These are phyloP conservation scores for Lemur catta DNA, from an alignment of 2,797 vertebrate species.

Conservation along the genomic window DNA sequence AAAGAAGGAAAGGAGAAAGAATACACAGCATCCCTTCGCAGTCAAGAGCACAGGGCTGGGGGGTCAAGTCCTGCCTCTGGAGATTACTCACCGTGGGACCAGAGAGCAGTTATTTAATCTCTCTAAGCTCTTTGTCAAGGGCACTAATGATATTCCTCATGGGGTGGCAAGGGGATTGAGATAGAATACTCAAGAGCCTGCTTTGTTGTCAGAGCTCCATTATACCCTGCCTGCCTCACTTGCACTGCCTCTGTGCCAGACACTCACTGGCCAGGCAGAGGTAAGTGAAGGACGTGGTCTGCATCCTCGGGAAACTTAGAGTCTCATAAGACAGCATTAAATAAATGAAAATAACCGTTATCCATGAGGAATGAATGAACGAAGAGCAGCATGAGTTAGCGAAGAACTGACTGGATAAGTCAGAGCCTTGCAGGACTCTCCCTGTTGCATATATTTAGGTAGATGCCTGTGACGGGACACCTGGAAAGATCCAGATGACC, in stretches of 20 bases:
- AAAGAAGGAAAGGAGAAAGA: not conserved
- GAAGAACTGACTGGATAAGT: not conserved
- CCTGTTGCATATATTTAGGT: conserved; percentile 4
- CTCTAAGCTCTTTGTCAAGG: not conserved
- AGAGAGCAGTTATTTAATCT: not conserved
- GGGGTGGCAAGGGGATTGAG: not conserved
- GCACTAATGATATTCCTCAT: not conserved
- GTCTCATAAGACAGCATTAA: not conserved
- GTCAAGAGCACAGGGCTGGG: not conserved
- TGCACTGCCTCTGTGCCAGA: not conserved
- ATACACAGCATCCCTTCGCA: not conserved
- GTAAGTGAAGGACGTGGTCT: not conserved
- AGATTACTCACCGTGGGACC: not conserved
- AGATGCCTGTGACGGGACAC: conserved; percentile 71
- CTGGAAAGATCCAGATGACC: conserved; percentile 79
- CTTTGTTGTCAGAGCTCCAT: not conserved
- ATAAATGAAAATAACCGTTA: not conserved
- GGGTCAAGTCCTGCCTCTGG: not conserved
- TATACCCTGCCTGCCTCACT: not conserved
- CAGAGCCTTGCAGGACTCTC: not conserved
- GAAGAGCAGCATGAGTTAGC: not conserved
- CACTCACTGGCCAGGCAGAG: not conserved
- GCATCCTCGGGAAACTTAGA: not conserved
- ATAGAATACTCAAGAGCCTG: not conserved
- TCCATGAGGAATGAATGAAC: not conserved